A percentile compares a stretch with the other conserved stretches of the same genome.
Conservation (phyloP, 2,113 vertebrate species). For the Entomyzon cyanotis region DNA sequence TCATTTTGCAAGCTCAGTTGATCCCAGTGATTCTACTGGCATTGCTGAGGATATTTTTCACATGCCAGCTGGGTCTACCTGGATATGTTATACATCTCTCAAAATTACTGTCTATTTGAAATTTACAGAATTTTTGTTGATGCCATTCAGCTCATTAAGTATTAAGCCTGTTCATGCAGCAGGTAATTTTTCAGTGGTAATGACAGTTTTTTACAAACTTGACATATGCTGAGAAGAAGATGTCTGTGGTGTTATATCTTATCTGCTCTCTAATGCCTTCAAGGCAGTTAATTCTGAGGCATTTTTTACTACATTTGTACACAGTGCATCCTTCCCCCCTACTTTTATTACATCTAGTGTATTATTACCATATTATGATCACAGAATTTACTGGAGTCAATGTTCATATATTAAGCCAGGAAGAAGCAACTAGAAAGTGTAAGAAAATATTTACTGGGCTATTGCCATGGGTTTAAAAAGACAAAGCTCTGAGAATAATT, state of each 20-base stretch:
- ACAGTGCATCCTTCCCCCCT: neutral
- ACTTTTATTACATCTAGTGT: neutral
- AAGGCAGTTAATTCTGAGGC: neutral
- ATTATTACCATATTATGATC: neutral
- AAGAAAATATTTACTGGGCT: neutral
- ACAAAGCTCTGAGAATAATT: neutral
- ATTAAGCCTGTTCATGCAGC: neutral
- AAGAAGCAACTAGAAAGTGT: neutral
- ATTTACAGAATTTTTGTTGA: neutral
- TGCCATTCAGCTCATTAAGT: neutral
- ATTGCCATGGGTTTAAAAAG: neutral
- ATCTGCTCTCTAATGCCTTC: neutral
- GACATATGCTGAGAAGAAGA: neutral
- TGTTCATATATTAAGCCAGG: neutral
- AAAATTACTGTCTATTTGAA: neutral
- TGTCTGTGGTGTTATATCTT: neutral
- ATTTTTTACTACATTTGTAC: neutral
- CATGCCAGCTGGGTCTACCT: neutral
- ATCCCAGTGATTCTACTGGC: neutral
- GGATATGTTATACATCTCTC: neutral
- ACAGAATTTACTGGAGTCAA: neutral
- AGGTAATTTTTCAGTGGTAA: neutral
- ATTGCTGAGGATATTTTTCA: neutral
- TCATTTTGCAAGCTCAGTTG: neutral
- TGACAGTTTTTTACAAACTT: neutral